A percentile compares a stretch with the other conserved stretches of the same genome.
Evolutionary conservation across 2,888 invertebrate species (phyloP).

Genomic region (Elgonia sp.): DNA sequence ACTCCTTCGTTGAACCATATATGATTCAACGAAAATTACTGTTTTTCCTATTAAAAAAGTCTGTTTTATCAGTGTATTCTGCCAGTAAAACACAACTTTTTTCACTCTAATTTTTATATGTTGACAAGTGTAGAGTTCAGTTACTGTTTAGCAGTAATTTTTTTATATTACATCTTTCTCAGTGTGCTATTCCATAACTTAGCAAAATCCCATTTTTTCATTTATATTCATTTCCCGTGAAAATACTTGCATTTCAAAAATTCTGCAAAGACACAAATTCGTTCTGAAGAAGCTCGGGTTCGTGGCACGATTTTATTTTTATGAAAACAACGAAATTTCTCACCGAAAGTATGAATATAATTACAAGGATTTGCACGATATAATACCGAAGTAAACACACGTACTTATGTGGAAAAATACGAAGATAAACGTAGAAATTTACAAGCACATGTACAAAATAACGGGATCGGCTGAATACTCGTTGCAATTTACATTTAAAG

Average conservation of each 20-base stretch:
- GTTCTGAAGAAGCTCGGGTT: background rate
- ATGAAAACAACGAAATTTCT: slow-evolving; percentile 18
- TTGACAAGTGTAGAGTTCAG: too few relatives aligned
- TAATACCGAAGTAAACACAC: slow-evolving; percentile 35
- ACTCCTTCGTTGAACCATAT: too few relatives aligned
- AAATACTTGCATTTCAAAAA: background rate
- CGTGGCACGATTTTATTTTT: slow-evolving; percentile 4
- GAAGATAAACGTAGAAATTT: slow-evolving; percentile 43
- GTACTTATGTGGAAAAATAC: slow-evolving; percentile 48
- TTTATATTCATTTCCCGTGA: background rate
- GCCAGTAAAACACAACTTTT: too few relatives aligned
- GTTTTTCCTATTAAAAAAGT: too few relatives aligned
- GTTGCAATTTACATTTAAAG: slow-evolving; percentile 61
- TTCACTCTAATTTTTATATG: too few relatives aligned
- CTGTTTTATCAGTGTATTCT: too few relatives aligned
- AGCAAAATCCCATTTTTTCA: background rate
- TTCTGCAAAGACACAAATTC: background rate
- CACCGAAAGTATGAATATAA: slow-evolving; percentile 41
- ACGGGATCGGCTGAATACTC: slow-evolving; percentile 39
- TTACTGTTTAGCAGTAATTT: too few relatives aligned
- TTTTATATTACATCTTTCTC: too few relatives aligned
- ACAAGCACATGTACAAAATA: slow-evolving; percentile 46
- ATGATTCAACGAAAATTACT: too few relatives aligned
- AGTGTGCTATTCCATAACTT: background rate
- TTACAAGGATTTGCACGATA: slow-evolving; percentile 34